Base-by-base conservation (phyloP, 2,888 invertebrate genomes). In the Microplitis deprimator region DNA sequence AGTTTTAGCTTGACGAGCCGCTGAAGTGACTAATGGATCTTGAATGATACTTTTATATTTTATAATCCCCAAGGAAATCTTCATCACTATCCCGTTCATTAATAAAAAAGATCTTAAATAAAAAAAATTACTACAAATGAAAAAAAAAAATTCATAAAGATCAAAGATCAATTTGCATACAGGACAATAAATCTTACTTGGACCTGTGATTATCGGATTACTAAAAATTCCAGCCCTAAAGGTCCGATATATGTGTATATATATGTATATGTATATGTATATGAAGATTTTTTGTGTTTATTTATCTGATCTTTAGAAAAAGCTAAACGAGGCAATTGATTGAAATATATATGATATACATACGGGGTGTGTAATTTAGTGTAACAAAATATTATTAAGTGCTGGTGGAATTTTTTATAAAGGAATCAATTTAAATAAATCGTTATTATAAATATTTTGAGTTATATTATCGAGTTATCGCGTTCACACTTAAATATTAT, bases 21-120 rank as follows among this genome's bases (percentile, higher is more conserved):
- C 74, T 74, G 78, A 75, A 80, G 75, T 81, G 79, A 83, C 83
- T 83, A 84, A 84, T 83, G 83, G 82, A 68, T 74, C 75, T 79
- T 77, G 71, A 77, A 75, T 76, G 75, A 79, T 81, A 70, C 81
- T 81, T 81, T 80, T 62, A 62, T 62, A 62, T 50, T 50, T 50
- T 50, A 50, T 50, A 62, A 62, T 16, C 20, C 20, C 62, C 62
- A 62, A 62, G 16, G 20, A 62, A 62, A 62, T 62, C 20, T 65
- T 65, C 65, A 65, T 65, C 38, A 29, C 38, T 29, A 65, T 65
- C 13, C 13, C 8, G 20, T 17, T 29, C 38, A 29, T 29, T 29
- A 65, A 65, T 65, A 29, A 29, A 65, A 65, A 65, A 65, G 6
- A 65, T 72, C 72, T 72, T 39, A 62, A 39, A 62, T 62, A 39